A percentile compares a stretch with the other conserved stretches of the same genome.
Evolutionary conservation across 2,888 invertebrate genomes (phyloP).

Genomic region (Tetramorium bicarinatum): DNA sequence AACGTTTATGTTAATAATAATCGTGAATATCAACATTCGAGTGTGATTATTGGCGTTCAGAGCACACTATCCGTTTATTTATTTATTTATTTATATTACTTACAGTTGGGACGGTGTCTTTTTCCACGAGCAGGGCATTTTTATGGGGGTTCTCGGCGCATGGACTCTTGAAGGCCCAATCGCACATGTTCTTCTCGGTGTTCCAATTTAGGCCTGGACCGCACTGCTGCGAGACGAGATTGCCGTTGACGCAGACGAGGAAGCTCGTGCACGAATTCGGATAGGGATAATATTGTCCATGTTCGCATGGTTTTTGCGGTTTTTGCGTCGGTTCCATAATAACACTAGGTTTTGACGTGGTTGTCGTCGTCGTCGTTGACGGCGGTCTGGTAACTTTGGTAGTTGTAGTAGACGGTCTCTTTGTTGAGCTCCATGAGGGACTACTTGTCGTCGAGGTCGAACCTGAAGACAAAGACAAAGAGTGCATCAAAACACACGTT

Average conservation of each 20-base stretch:
- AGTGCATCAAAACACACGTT: background rate
- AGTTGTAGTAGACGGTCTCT: conserved; percentile 59
- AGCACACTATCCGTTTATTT: background rate
- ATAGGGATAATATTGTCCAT: conserved; percentile 92
- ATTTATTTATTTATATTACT: conserved; percentile 25
- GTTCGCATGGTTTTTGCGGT: conserved; percentile 87
- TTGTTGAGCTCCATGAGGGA: conserved; percentile 37
- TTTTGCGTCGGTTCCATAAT: conserved; percentile 61
- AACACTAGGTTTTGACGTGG: conserved; percentile 60
- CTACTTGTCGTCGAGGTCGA: conserved; percentile 9
- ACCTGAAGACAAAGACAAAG: background rate
- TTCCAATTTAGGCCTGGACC: conserved; percentile 93
- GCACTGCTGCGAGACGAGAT: conserved; percentile 91
- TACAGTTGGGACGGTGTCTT: conserved; percentile 53
- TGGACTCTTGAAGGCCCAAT: conserved; percentile 90
- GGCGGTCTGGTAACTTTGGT: conserved; percentile 52
- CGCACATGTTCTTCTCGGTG: conserved; percentile 90
- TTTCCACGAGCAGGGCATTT: conserved; percentile 59
- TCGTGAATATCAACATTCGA: background rate
- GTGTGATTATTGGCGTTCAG: background rate
- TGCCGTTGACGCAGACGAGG: conserved; percentile 92
- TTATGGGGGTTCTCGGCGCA: conserved; percentile 75
- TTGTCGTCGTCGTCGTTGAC: conserved; percentile 67
- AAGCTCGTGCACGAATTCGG: conserved; percentile 91
- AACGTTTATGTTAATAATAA: background rate